Base-by-base conservation (phyloP, 2,888 invertebrate species). In the Junonia oenone region DNA sequence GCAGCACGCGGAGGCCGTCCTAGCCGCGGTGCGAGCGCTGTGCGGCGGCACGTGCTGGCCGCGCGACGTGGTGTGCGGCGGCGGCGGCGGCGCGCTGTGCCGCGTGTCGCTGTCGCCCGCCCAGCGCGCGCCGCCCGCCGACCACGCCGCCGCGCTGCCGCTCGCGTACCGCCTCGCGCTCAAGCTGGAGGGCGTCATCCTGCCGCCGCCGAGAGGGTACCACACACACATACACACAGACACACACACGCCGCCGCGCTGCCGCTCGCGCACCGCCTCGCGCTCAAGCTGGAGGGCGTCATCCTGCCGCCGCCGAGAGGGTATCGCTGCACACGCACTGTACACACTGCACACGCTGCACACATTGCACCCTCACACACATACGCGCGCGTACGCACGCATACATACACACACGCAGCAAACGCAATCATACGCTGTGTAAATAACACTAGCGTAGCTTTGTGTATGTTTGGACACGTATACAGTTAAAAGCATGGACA, bases 241-340 rank as follows among this genome's bases (percentile, higher is more conserved):
- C 8, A 31, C 31, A 11, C 31, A 6, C 31, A 11, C 22, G 95
- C 98, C 5, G 95, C 98, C 46, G 92, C 95, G 61, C 94, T 98
- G 33, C 95, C 95, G 58, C 93, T 94, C 38, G 95, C 96, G 52
- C 96, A 97, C 65, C 95, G 97, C 65, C 91, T 98, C 57, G 97
- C 98, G 0, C 92, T 98, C 19, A 98, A 97, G 89, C 96, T 98
- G 1, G 98, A 98, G 83, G 98, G 98, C 0, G 97, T 99, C 0
- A 92, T 98, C 46, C 94, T 69, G 93, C 97, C 59, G 35, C 69
- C 76, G 91, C 93, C 56, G n/a, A 13, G 15, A 6, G 45, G 51
- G 52, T 22, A 22, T 22, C n/a, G n/a, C n/a, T n/a, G n/a, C 22
- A 22, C 22, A 5, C 22, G 5, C 22, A 22, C 22, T n/a, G 5